Base-by-base conservation (phyloP, 1,140 invertebrate genomes). In the Drosophila burlai region DNA sequence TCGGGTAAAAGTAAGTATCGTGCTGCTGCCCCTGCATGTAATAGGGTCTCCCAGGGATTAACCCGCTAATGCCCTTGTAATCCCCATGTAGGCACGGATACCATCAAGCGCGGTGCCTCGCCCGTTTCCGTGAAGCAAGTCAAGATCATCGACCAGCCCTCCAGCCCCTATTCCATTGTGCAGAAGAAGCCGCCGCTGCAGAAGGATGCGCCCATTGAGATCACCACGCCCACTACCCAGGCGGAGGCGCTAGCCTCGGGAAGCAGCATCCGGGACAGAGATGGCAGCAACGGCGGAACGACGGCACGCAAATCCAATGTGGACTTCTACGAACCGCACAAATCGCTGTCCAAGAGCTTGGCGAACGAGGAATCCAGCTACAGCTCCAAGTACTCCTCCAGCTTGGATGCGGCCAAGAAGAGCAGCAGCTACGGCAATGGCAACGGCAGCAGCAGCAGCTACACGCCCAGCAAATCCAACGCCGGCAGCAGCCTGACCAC, bases 101-200 rank as follows among this genome's bases (percentile, higher is more conserved):
- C 92, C 76, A 92, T 93, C 57, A 93, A 93, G 75, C 91, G 92
- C 36, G 92, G 92, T 78, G 91, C 92, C 43, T 93, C 92, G 57
- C 92, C 92, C 57, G 79, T 90, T 15, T 93, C 92, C 16, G 81
- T 91, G 7, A 92, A 92, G 80, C 84, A 92, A 57, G 80, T 92
- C 40, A 92, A 80, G 55, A 82, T 93, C 11, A 79, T 92, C 59
- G 92, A 93, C 61, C 67, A 71, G 40, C 92, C 92, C 29, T 75
- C 75, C 67, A 93, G 92, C 43, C 78, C 91, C 11, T 93, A 92
- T 55, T 92, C 92, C 46, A 77, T 93, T 11, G 74, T 85, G 31
- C 84, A 80, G n/a, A 82, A 80, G 61, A 91, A 91, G 62, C 86
- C 84, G 34, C 91, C 73, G 36, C 72, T 82, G 62, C 87, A 90